Evolutionary conservation across 2,888 invertebrate genomes (phyloP).

Genomic region (Masnerella sp.): DNA sequence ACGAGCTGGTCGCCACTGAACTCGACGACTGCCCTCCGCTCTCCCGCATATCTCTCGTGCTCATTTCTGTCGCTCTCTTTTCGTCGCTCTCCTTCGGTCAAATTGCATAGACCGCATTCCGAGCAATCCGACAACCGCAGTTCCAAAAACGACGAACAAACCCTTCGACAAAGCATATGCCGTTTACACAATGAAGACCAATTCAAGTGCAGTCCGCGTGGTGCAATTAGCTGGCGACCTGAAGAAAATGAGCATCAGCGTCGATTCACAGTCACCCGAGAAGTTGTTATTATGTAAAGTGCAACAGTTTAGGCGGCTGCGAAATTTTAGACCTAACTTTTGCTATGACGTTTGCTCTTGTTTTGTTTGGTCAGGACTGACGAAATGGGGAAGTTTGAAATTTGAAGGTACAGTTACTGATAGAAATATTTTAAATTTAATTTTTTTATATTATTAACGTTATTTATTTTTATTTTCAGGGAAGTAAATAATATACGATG

Average conservation of each 20-base stretch:
- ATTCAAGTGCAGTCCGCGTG: constrained; percentile 12
- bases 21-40: constrained; percentile 56
- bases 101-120: constrained; percentile 49
- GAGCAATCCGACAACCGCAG: constrained; percentile 36
- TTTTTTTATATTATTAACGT: too few species aligned
- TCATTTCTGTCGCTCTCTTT: constrained; percentile 39
- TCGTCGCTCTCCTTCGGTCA: constrained; percentile 38
- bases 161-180: not conserved
- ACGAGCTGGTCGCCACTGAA: constrained; percentile 71
- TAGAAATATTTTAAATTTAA: not conserved
- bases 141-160: constrained; percentile 7
- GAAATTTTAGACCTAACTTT: constrained; percentile 5
- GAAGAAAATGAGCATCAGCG: not conserved
- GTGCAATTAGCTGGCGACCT: constrained; percentile 13
- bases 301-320: constrained; percentile 20
- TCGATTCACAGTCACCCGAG: not conserved
- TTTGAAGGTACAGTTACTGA: not conserved
- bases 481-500: too few species aligned
- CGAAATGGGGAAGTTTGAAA: too few species aligned
- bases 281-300: constrained; percentile 36
- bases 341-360: not conserved
- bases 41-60: constrained; percentile 34
- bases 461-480: too few species aligned
- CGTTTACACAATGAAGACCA: constrained; percentile 30
- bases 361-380: too few species aligned